These are phyloP conservation scores for Zapornia atra DNA, from an alignment of 2,113 vertebrate species.

Conservation along the genomic window DNA sequence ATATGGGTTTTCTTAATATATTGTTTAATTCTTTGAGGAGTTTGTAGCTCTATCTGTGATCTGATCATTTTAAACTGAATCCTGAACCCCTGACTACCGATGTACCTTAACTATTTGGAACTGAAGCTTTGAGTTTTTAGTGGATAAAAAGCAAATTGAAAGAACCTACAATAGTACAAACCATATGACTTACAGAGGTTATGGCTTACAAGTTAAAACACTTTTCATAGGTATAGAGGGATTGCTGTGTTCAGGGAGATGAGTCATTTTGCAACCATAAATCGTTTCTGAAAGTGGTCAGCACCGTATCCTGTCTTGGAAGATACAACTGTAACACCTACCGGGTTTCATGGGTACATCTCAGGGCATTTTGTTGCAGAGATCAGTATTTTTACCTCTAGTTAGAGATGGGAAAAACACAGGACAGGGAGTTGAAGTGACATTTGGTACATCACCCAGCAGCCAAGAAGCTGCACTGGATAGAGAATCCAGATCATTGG, in stretches of 20 bases:
- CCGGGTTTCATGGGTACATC: background rate
- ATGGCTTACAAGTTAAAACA: background rate
- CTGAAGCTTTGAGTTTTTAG: background rate
- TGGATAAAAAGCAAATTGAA: background rate
- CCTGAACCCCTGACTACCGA: background rate
- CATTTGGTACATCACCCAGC: background rate
- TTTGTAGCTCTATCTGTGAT: background rate
- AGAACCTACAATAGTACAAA: background rate
- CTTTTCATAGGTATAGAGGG: background rate
- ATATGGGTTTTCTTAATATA: constrained; percentile 11
- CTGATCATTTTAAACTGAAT: background rate
- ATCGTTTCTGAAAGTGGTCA: background rate
- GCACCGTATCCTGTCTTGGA: background rate
- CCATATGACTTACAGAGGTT: background rate
- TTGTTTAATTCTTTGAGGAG: background rate
- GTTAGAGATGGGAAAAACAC: background rate
- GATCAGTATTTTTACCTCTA: background rate
- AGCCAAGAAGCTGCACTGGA: background rate
- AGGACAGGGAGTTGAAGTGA: background rate
- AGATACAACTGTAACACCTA: background rate
- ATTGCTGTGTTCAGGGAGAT: background rate
- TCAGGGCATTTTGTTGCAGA: background rate
- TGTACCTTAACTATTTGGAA: background rate
- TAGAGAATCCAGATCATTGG: background rate
- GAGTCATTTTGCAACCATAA: background rate